Evolutionary conservation across 2,797 vertebrate genomes (phyloP).

Genomic region (Epinephelus coioides): DNA sequence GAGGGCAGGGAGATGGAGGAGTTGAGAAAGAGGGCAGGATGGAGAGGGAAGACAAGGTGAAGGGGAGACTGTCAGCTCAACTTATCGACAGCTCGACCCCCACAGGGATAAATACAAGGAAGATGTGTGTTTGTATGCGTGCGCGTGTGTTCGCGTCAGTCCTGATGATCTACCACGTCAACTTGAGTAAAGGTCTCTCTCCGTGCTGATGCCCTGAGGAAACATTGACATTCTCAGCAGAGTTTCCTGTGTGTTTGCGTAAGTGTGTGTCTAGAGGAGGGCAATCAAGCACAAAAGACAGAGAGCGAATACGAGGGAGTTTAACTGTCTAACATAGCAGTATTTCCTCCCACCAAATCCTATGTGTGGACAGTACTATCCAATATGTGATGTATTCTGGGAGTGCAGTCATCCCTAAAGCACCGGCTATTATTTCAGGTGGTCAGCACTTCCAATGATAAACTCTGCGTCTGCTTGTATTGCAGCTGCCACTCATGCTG

Average conservation of each 20-base stretch:
- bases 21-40: constrained; percentile 54
- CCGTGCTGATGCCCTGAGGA: constrained; percentile 55
- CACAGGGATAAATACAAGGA: constrained; percentile 64
- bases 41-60: constrained; percentile 59
- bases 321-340: constrained; percentile 24
- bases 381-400: constrained; percentile 40
- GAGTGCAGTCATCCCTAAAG: constrained; percentile 44
- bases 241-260: constrained; percentile 29
- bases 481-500: constrained; percentile 26
- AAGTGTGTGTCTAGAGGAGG: background rate
- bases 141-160: constrained; percentile 33
- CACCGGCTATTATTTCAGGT: constrained; percentile 50
- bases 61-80: constrained; percentile 67
- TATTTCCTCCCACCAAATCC: constrained; percentile 35
- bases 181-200: constrained; percentile 72
- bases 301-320: constrained; percentile 7
- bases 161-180: constrained; percentile 74
- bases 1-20: constrained; percentile 23
- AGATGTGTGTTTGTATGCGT: constrained; percentile 7
- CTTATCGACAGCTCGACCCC: constrained; percentile 74
- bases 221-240: constrained; percentile 64
- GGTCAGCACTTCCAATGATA: constrained; percentile 43
- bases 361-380: constrained; percentile 25
- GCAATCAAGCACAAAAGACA: constrained; percentile 11
- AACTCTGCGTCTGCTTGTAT: constrained; percentile 24